Percentiles rank a stretch among this genome's conserved stretches.
Evolutionary conservation across 1,140 invertebrate species (phyloP).

Genomic region (Marisa cornuarietis): DNA sequence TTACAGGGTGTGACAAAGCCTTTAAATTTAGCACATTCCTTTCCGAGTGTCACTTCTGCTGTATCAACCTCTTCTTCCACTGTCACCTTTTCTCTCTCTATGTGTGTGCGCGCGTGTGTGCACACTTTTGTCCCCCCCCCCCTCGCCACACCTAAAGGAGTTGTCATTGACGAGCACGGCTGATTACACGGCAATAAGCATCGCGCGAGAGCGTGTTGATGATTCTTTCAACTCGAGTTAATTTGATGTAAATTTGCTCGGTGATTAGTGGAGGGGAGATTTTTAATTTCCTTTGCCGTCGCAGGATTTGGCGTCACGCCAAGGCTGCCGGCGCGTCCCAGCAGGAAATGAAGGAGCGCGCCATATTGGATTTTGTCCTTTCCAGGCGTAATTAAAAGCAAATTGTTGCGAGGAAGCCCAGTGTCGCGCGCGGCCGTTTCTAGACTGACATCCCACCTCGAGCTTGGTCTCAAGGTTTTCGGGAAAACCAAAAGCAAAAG

Average conservation of each 20-base stretch:
- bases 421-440: no score
- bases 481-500: no score
- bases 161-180: neutral
- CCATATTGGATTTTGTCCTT: conserved; percentile 43
- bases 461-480: no score
- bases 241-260: conserved; percentile 46
- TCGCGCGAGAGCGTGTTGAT: conserved; percentile 24
- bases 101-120: neutral
- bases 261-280: conserved; percentile 39
- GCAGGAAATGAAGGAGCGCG: conserved; percentile 49
- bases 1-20: neutral
- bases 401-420: conserved; percentile 24
- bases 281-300: conserved; percentile 44
- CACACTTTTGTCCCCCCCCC: neutral
- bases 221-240: conserved; percentile 40
- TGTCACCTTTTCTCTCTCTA: neutral
- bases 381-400: conserved; percentile 33
- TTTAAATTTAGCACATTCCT: neutral
- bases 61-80: neutral
- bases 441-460: no score
- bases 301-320: conserved; percentile 31
- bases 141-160: neutral
- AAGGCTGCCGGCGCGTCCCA: conserved; percentile 32
- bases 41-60: neutral
- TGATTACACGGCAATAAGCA: conserved; percentile 19